phyloP scores from a whole-genome alignment of 2,888 invertebrate genomes.

The Automeris io region DNA sequence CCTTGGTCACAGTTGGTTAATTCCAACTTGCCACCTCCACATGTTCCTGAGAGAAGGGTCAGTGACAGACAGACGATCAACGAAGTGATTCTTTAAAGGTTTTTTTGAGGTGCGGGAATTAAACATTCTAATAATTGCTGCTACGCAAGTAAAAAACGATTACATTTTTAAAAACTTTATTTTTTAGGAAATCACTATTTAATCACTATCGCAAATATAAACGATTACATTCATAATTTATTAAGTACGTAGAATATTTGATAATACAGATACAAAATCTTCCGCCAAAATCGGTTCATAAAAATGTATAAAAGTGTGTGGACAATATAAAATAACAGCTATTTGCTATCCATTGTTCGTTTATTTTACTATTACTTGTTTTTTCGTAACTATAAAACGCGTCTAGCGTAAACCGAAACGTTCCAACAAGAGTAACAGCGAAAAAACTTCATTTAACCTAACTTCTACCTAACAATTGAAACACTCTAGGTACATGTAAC shows the following conservation, averaged over 20 bases:
- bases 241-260: conserved; percentile 41
- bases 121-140: no score
- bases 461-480: no score
- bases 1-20: no score
- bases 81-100: no score
- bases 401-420: conserved; percentile 17
- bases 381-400: conserved; percentile 2
- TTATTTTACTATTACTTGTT: conserved; percentile 24
- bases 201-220: conserved; percentile 58
- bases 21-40: no score
- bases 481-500: no score
- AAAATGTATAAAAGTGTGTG: conserved; percentile 66
- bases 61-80: no score
- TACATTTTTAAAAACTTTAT: conserved; percentile 11
- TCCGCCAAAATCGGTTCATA: conserved; percentile 58
- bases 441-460: no score
- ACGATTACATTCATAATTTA: conserved; percentile 61
- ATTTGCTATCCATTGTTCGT: conserved; percentile 38
- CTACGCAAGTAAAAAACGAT: conserved; percentile 8
- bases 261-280: conserved; percentile 60
- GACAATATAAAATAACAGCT: conserved; percentile 28
- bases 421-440: no score
- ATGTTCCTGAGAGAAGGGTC: no score
- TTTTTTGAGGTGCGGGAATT: no score
- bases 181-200: conserved; percentile 59